phyloP scores from a whole-genome alignment of 2,797 vertebrate species.

The Myripristis jacobus region DNA sequence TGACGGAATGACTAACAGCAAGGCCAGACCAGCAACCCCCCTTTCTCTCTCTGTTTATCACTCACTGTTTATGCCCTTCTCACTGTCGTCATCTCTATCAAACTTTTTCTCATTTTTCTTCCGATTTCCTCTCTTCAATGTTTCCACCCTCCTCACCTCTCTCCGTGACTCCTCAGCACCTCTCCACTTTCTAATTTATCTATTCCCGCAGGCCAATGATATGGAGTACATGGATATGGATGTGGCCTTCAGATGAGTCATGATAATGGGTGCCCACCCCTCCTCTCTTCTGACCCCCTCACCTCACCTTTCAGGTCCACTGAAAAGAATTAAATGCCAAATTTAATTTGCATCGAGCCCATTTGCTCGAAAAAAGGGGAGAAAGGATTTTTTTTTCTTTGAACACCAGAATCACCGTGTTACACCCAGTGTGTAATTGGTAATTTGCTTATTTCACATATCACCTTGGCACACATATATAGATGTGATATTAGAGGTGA shows the following conservation, averaged over 20 bases:
- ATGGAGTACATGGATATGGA: conserved; percentile 50
- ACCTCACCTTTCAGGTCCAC: conserved; percentile 67
- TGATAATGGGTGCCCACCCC: conserved; percentile 73
- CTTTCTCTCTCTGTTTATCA: conserved; percentile 8
- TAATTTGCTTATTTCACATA: conserved; percentile 40
- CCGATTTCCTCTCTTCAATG: conserved; percentile 21
- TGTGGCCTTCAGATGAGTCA: conserved; percentile 72
- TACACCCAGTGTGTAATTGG: conserved; percentile 35
- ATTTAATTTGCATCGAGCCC: conserved; percentile 74
- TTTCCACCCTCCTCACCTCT: conserved; percentile 21
- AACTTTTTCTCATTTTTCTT: conserved; percentile 11
- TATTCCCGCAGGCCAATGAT: conserved; percentile 32
- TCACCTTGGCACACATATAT: not conserved
- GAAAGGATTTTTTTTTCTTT: conserved; percentile 8
- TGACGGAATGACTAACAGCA: conserved; percentile 67
- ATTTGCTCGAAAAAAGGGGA: conserved; percentile 60
- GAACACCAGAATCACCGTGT: conserved; percentile 41
- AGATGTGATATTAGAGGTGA: conserved; percentile 7
- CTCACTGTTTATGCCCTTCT: not conserved
- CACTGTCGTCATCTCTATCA: not conserved
- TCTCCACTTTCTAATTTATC: conserved; percentile 43
- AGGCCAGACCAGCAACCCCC: conserved; percentile 51
- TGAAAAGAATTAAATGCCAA: conserved; percentile 70
- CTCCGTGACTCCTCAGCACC: conserved; percentile 47
- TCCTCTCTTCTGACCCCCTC: conserved; percentile 71